Percentiles rank a stretch among this genome's conserved stretches.
Evolutionary conservation across 64 coral and sea anemone species (phyloP).

Genomic region (Cladopsammia gracilis): DNA sequence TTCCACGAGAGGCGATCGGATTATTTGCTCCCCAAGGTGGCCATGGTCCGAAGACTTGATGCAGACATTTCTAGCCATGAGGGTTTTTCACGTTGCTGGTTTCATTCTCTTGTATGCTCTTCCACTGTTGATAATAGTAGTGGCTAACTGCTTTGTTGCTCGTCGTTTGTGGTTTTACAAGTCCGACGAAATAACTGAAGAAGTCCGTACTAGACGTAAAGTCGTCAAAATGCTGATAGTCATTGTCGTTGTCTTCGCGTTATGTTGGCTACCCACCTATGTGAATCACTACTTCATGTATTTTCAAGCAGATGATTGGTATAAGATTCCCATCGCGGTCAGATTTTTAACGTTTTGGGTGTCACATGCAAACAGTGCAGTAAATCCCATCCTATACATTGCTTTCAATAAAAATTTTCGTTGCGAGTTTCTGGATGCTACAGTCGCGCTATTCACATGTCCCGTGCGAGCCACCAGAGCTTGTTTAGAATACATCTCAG

Average conservation of each 20-base stretch:
- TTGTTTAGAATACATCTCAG: neutral
- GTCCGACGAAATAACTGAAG: slow-evolving; percentile 5
- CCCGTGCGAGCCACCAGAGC: neutral
- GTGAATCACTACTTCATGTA: slow-evolving; percentile 61
- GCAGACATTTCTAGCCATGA: neutral
- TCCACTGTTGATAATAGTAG: slow-evolving; percentile 29
- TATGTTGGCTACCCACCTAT: slow-evolving; percentile 70
- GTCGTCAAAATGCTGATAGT: slow-evolving; percentile 68
- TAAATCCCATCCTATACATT: slow-evolving; percentile 19
- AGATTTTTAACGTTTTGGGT: neutral
- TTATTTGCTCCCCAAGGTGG: slow-evolving; percentile 4
- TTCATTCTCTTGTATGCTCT: slow-evolving; percentile 60
- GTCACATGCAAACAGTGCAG: slow-evolving; percentile 30
- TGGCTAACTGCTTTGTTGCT: slow-evolving; percentile 49
- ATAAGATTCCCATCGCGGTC: neutral
- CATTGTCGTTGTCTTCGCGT: slow-evolving; percentile 60
- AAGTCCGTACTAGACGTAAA: slow-evolving; percentile 37
- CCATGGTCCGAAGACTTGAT: slow-evolving; percentile 23
- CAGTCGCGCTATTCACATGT: neutral
- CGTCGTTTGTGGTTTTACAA: slow-evolving; percentile 62
- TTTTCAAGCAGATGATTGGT: neutral
- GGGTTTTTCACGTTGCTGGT: slow-evolving; percentile 38
- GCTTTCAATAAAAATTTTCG: slow-evolving; percentile 14
- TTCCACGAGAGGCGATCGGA: neutral
- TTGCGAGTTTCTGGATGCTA: neutral